A percentile compares a stretch with the other conserved stretches of the same genome.
Conservation (phyloP, 2,888 invertebrate species). For the Chaetoderma sp. region DNA sequence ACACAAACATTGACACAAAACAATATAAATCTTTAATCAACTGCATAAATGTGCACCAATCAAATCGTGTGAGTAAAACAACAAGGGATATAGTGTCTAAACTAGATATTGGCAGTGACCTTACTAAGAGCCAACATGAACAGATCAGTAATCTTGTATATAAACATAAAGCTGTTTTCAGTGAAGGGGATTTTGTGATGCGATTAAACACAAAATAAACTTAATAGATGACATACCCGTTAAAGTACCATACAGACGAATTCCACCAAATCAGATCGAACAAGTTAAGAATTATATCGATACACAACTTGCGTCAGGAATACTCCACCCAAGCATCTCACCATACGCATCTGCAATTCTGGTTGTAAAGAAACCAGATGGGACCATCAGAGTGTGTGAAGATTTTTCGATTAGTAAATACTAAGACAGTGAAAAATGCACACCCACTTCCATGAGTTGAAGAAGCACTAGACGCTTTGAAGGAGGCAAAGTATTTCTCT, state of each 20-base stretch:
- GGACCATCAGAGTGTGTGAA: conserved; percentile 38
- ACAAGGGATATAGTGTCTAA: neutral
- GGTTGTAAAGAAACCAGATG: conserved; percentile 36
- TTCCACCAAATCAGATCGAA: conserved; percentile 28
- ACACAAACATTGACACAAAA: too few species aligned
- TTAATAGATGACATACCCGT: conserved; percentile 11
- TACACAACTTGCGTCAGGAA: conserved; percentile 12
- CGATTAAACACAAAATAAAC: conserved; percentile 4
- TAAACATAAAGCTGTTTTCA: neutral
- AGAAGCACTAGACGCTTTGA: conserved; percentile 36
- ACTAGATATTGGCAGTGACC: neutral
- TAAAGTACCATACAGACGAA: conserved; percentile 17
- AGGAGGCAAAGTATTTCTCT: conserved; percentile 31
- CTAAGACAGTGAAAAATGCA: conserved; percentile 34
- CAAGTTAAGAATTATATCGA: conserved; percentile 32
- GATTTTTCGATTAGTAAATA: conserved; percentile 46
- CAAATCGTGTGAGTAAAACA: too few species aligned
- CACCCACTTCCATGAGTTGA: conserved; percentile 43
- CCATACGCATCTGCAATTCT: conserved; percentile 42
- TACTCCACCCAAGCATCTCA: conserved; percentile 20
- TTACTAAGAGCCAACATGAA: neutral
- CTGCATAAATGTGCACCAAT: too few species aligned
- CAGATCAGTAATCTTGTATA: neutral
- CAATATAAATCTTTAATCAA: too few species aligned
- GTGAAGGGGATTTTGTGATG: conserved; percentile 14